A percentile compares a stretch with the other conserved stretches of the same genome.
phyloP scores from a whole-genome alignment of 2,888 invertebrate genomes.

The Pomacea canaliculata region DNA sequence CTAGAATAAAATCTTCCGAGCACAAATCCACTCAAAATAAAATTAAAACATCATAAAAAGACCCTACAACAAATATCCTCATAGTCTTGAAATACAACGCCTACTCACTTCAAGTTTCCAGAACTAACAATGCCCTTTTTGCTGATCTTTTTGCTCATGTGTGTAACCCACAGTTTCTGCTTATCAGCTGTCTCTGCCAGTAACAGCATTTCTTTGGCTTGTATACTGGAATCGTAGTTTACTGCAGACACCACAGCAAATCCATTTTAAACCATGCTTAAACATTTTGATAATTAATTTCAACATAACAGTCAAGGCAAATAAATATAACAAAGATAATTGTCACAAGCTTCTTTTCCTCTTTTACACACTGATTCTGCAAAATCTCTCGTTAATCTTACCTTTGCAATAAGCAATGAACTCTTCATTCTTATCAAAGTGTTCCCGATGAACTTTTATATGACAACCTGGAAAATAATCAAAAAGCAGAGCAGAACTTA shows the following conservation, averaged over 20 bases:
- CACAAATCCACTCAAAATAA: neutral
- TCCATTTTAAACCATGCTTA: neutral
- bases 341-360: neutral
- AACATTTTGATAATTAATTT: neutral
- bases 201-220: constrained; percentile 92
- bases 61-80: neutral
- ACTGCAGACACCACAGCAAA: constrained; percentile 71
- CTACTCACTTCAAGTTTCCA: constrained; percentile 54
- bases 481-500: neutral
- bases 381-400: constrained; percentile 30
- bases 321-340: neutral
- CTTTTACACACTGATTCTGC: neutral
- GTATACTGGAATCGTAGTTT: constrained; percentile 86
- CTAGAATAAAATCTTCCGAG: neutral
- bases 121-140: constrained; percentile 75
- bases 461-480: constrained; percentile 81
- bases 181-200: constrained; percentile 88
- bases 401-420: constrained; percentile 91
- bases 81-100: neutral
- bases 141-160: constrained; percentile 90
- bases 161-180: constrained; percentile 92
- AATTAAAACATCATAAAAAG: neutral
- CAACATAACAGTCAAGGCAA: too few species aligned
- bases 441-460: constrained; percentile 97
- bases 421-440: constrained; percentile 87